phyloP scores from a whole-genome alignment of 2,888 invertebrate genomes.

The Caenorhabditis drosophilae region DNA sequence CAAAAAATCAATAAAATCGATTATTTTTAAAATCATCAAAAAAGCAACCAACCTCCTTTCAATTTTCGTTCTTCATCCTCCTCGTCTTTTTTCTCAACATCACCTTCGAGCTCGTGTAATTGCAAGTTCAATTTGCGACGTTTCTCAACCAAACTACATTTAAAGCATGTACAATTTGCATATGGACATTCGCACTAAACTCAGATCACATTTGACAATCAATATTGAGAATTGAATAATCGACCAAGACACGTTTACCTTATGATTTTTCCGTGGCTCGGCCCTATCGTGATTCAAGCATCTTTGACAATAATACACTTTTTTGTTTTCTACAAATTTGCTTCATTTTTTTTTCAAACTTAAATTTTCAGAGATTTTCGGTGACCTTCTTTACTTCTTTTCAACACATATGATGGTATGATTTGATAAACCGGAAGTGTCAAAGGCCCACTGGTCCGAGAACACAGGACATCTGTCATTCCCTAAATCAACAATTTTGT shows the following conservation, averaged over 20 bases:
- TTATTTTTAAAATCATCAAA: too few relatives aligned
- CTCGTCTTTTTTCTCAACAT: slow-evolving; percentile 22
- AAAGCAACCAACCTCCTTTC: slow-evolving; percentile 53
- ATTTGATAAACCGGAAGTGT: not conserved
- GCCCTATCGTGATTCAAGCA: slow-evolving; percentile 63
- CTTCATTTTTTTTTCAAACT: not conserved
- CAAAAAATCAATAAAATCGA: too few relatives aligned
- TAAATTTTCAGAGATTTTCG: not conserved
- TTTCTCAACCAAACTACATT: slow-evolving; percentile 57
- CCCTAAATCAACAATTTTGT: not conserved
- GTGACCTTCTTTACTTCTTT: not conserved
- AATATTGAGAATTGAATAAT: too few relatives aligned
- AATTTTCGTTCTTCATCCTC: slow-evolving; percentile 37
- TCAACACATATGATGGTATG: not conserved
- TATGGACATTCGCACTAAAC: slow-evolving; percentile 55
- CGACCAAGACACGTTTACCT: slow-evolving; percentile 23
- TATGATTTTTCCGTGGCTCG: slow-evolving; percentile 65
- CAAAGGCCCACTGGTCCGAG: not conserved
- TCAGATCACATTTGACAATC: too few relatives aligned
- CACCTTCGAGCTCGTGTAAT: slow-evolving; percentile 55
- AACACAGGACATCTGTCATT: not conserved
- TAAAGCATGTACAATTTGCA: slow-evolving; percentile 54
- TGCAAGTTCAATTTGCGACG: slow-evolving; percentile 55
- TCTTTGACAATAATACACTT: slow-evolving; percentile 66
- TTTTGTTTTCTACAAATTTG: slow-evolving; percentile 43